A percentile compares a stretch with the other conserved stretches of the same genome.
phyloP scores from a whole-genome alignment of 2,797 vertebrate genomes.

The Pelodytes ibericus region DNA sequence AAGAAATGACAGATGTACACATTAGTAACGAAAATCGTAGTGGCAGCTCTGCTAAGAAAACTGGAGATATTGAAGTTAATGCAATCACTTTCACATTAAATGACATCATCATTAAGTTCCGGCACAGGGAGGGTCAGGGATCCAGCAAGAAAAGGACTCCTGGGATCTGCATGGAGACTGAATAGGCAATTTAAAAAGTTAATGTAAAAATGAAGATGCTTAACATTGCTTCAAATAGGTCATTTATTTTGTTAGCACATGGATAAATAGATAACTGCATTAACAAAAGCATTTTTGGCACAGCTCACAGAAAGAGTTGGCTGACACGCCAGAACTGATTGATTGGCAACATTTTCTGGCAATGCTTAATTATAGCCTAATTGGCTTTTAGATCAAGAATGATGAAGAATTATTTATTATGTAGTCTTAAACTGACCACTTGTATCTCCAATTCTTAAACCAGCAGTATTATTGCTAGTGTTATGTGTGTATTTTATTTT shows the following conservation, averaged over 20 bases:
- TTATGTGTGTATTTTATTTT: not conserved
- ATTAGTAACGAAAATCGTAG: not conserved
- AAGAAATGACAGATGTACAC: not conserved
- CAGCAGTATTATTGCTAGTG: not conserved
- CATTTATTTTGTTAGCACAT: slow-evolving; percentile 40
- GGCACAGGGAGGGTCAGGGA: not conserved
- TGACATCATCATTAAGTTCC: not conserved
- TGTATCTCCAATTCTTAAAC: not conserved
- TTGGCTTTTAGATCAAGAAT: slow-evolving; percentile 29
- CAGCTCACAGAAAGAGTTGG: slow-evolving; percentile 16
- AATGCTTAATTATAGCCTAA: slow-evolving; percentile 35
- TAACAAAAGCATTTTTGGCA: slow-evolving; percentile 34
- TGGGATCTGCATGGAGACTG: not conserved
- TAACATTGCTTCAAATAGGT: slow-evolving; percentile 35
- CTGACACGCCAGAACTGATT: slow-evolving; percentile 15
- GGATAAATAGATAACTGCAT: slow-evolving; percentile 44
- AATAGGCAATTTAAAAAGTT: slow-evolving; percentile 35
- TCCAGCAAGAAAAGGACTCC: not conserved
- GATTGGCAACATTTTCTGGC: slow-evolving; percentile 35
- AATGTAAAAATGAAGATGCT: slow-evolving; percentile 45
- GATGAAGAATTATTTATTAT: slow-evolving; percentile 15
- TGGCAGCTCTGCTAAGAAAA: not conserved
- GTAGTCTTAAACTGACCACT: slow-evolving; percentile 4
- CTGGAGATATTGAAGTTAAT: not conserved
- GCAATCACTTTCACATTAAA: slow-evolving; percentile 5